These are phyloP conservation scores for Tringa solitaria DNA, from an alignment of 2,113 vertebrate genomes.

Conservation along the genomic window DNA sequence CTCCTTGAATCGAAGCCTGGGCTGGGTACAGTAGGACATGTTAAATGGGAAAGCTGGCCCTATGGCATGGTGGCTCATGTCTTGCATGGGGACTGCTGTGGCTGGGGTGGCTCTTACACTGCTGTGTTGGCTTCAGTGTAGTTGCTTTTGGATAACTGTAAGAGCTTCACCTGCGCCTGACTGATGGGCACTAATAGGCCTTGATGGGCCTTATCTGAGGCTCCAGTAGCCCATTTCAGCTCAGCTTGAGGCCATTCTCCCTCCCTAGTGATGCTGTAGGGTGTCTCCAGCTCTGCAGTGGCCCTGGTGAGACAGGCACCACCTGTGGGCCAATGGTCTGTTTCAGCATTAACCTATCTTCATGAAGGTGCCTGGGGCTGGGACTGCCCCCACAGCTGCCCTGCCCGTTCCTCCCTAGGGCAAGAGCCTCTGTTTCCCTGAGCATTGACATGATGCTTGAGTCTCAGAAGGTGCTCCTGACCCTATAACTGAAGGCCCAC, in stretches of 20 bases:
- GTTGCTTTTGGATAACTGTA: not conserved
- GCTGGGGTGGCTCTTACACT: not conserved
- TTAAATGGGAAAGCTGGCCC: not conserved
- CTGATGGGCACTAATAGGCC: not conserved
- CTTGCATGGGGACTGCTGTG: not conserved
- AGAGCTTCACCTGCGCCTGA: not conserved
- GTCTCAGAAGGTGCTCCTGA: not conserved
- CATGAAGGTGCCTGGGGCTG: not conserved
- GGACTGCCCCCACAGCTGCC: not conserved
- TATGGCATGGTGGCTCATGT: not conserved
- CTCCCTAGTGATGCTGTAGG: rapidly evolving
- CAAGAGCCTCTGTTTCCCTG: not conserved
- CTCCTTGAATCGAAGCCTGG: not conserved
- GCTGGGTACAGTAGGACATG: not conserved
- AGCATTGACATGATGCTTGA: not conserved
- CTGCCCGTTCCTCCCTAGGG: not conserved
- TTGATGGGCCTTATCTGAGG: not conserved
- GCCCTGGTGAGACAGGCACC: not conserved
- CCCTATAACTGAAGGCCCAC: not conserved
- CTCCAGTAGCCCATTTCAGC: not conserved
- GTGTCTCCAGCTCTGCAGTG: rapidly evolving
- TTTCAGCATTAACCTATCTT: not conserved
- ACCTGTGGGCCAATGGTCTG: rapidly evolving
- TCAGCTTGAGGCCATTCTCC: rapidly evolving
- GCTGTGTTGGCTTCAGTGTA: rapidly evolving